Percentiles rank a stretch among this genome's conserved stretches.
phyloP scores from a whole-genome alignment of 2,888 invertebrate genomes.

The Orgyia antiqua region DNA sequence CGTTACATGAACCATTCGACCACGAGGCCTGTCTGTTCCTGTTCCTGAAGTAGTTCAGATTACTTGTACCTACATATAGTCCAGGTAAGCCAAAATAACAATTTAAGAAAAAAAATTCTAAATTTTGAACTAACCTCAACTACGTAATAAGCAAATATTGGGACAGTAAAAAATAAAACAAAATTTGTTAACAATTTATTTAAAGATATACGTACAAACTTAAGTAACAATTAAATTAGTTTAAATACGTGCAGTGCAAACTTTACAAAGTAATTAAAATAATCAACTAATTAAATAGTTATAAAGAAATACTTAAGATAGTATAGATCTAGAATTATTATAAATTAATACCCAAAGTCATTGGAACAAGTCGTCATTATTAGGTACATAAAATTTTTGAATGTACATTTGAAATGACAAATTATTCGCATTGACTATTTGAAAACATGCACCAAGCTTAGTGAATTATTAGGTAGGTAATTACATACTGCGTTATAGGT shows the following conservation, averaged over 20 bases:
- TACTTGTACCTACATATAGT: no score
- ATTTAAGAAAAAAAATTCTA: no score
- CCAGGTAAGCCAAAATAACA: no score
- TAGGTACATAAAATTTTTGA: slow-evolving; percentile 7
- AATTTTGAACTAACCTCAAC: no score
- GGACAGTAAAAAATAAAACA: no score
- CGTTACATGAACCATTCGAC: no score
- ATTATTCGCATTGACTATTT: slow-evolving; percentile 61
- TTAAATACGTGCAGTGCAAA: slow-evolving; percentile 26
- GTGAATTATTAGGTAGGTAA: slow-evolving; percentile 13
- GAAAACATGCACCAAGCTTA: slow-evolving; percentile 35
- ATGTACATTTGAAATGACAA: slow-evolving; percentile 47
- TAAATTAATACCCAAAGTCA: slow-evolving; percentile 55
- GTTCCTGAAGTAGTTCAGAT: no score
- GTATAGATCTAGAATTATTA: slow-evolving; percentile 8
- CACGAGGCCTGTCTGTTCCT: no score
- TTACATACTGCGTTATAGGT: no score
- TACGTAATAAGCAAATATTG: no score
- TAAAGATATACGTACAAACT: slow-evolving; percentile 31
- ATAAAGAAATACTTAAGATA: slow-evolving; percentile 15
- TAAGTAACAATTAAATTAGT: slow-evolving; percentile 33
- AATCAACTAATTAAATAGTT: slow-evolving; percentile 14
- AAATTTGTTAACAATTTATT: slow-evolving; percentile 31
- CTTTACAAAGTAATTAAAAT: slow-evolving; percentile 11
- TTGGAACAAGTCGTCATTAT: slow-evolving; percentile 70